phyloP scores from a whole-genome alignment of 2,888 invertebrate genomes.

The Nephrotoma guestfalica region DNA sequence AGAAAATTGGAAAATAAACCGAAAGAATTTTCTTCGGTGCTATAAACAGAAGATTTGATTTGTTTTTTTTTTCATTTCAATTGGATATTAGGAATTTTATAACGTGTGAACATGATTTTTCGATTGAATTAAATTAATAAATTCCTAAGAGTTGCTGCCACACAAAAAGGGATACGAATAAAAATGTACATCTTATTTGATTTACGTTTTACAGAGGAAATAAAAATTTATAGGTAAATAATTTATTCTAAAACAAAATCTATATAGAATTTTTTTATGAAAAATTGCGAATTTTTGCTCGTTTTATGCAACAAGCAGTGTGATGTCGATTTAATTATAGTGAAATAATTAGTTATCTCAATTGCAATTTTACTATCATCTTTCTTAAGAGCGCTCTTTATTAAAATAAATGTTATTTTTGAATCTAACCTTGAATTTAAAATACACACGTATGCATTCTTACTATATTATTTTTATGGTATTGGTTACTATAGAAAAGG shows the following conservation, averaged over 20 bases:
- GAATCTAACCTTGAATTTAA: too few species aligned
- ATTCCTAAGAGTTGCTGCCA: neutral
- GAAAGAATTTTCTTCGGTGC: neutral
- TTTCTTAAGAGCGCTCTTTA: too few species aligned
- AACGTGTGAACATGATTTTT: neutral
- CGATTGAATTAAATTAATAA: neutral
- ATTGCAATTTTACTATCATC: too few species aligned
- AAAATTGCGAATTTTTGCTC: neutral
- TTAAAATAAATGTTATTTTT: too few species aligned
- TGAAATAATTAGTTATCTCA: too few species aligned
- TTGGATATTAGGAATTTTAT: neutral
- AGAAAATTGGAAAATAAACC: neutral
- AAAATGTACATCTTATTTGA: neutral
- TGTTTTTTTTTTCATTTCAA: neutral
- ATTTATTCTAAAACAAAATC: neutral
- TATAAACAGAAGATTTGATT: neutral
- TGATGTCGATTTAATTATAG: too few species aligned
- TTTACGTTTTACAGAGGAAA: neutral
- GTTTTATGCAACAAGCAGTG: too few species aligned
- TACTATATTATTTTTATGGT: too few species aligned
- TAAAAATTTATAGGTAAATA: neutral
- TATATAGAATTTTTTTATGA: neutral
- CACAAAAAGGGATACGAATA: neutral
- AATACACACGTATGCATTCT: too few species aligned
- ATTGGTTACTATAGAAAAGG: too few species aligned